phyloP scores from a whole-genome alignment of 2,888 invertebrate genomes.

The Tachystola acroxantha region DNA sequence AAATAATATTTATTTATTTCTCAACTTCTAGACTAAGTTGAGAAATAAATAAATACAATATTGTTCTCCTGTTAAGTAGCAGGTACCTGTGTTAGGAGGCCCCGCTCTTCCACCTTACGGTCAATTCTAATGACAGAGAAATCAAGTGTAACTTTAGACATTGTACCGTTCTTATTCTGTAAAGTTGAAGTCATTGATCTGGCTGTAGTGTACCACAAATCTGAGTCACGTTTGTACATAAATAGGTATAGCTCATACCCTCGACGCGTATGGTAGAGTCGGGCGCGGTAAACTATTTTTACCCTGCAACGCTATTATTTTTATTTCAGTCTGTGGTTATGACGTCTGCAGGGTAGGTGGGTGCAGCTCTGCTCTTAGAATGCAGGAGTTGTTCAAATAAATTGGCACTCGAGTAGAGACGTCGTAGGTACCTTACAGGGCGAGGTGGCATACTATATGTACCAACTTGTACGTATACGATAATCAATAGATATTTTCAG shows the following conservation, averaged over 20 bases:
- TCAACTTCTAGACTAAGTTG: too few relatives aligned
- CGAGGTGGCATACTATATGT: conserved; percentile 57
- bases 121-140: too few relatives aligned
- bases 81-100: too few relatives aligned
- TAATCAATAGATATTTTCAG: conserved; percentile 79
- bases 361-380: conserved; percentile 1
- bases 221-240: too few relatives aligned
- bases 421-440: conserved; percentile 59
- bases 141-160: too few relatives aligned
- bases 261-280: conserved; percentile 25
- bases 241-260: conserved; percentile 17
- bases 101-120: too few relatives aligned
- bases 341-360: conserved; percentile 22
- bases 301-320: conserved; percentile 30
- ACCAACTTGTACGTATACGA: conserved; percentile 65
- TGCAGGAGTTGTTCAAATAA: conserved; percentile 65
- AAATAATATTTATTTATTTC: too few relatives aligned
- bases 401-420: conserved; percentile 66
- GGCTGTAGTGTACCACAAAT: too few relatives aligned
- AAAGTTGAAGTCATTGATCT: too few relatives aligned
- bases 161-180: too few relatives aligned
- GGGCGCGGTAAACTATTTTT: conserved; percentile 35
- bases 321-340: conserved; percentile 30
- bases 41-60: too few relatives aligned
- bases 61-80: too few relatives aligned